Evolutionary conservation across 1,140 invertebrate genomes (phyloP), one percentile per base, ranked within the genome.

Genomic region (Dendrolimus kikuchii): DNA sequence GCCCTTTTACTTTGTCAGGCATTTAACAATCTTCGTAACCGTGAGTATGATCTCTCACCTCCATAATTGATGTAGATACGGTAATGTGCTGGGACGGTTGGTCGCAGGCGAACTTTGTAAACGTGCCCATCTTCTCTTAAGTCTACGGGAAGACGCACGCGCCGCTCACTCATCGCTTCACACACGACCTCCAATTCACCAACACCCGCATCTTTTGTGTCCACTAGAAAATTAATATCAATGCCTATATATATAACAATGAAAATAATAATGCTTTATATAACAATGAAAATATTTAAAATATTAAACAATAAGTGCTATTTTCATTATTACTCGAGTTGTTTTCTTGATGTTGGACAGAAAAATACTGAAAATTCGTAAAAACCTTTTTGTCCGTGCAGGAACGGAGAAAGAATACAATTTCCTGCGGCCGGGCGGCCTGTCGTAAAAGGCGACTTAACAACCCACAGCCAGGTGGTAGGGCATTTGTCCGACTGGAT

Each of bases 51-150:
- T 46, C 51, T 49, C 51, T 57, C 60, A 88, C 87, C 94, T 61
- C 96, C 97, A 71, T 97, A 98, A 38, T 92, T 94, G 5, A 98
- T 91, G 50, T 93, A 93, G 43, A 99, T 92, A 81, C 95, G 92
- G 74, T 98, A 98, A 66, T 94, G 93, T 60, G 97, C 97, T 36
- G 96, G 93, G 49, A 96, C 90, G 4, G 92, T 93, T 4, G 97
- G 97, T 45, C 93, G 90, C 73, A 98, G 95, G 66, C 96, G 94
- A 46, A 98, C 92, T 65, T 93, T 88, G 65, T 93, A 90, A 9
- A 91, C 88, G 64, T 93, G 92, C 55, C 95, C 93, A 38, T 94
- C 89, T 7, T 92, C 90, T 49, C 91, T 92, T 6, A 96, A 91
- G 71, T 96, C 92, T 2, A 98, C 89, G 0, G 95, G 94, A 38